These are phyloP conservation scores for Zosterops borbonicus DNA, from an alignment of 2,113 vertebrate species.

Conservation along the genomic window DNA sequence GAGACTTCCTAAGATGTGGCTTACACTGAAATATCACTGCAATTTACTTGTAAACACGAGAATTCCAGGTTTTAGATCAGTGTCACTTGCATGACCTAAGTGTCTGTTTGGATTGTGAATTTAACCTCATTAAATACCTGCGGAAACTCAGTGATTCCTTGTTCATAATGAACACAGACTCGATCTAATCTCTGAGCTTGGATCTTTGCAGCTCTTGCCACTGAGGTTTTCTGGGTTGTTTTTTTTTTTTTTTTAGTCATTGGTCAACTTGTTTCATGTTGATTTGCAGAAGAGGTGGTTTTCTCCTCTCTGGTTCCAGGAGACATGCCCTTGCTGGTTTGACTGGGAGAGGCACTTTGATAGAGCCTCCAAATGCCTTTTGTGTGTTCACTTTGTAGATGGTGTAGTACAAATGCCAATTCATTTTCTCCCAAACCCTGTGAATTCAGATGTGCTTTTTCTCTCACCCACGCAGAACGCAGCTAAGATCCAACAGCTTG, in stretches of 20 bases:
- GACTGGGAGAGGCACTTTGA: conserved; percentile 44
- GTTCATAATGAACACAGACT: neutral
- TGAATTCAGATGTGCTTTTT: conserved; percentile 35
- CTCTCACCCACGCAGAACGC: conserved; percentile 25
- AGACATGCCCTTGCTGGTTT: conserved; percentile 57
- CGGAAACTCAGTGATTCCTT: neutral
- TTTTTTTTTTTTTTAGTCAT: neutral
- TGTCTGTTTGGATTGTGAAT: neutral
- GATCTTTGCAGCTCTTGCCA: neutral
- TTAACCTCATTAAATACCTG: neutral
- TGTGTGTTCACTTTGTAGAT: conserved; percentile 17
- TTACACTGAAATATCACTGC: neutral
- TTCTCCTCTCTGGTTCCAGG: neutral
- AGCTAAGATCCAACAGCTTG: conserved; percentile 28
- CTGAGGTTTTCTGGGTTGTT: neutral
- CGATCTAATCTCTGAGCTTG: neutral
- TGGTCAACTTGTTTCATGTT: conserved; percentile 7
- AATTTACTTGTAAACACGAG: neutral
- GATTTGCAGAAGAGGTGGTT: conserved; percentile 32
- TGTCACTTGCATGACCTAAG: neutral
- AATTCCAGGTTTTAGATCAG: neutral
- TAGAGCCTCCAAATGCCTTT: conserved; percentile 6
- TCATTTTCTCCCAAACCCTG: neutral
- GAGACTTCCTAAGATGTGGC: neutral
- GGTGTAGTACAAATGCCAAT: neutral